These are phyloP conservation scores for Octomys mimax DNA, from an alignment of 2,797 vertebrate species.

Conservation along the genomic window DNA sequence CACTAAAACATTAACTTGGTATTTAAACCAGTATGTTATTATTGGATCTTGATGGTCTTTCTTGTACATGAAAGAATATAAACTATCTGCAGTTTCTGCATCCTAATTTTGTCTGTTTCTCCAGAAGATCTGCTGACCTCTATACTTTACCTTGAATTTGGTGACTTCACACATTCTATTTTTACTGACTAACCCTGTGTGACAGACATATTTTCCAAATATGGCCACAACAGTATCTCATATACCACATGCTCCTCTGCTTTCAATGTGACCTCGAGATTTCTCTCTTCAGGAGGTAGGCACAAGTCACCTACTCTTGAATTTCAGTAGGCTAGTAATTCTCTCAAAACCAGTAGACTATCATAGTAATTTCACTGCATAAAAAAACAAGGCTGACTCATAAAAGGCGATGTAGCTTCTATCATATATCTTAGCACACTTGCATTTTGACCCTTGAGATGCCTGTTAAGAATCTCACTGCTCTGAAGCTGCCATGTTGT, in stretches of 20 bases:
- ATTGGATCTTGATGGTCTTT: slow-evolving; percentile 60
- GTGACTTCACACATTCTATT: slow-evolving; percentile 71
- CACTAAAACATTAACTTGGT: slow-evolving; percentile 15
- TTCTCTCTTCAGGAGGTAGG: background rate
- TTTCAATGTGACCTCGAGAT: slow-evolving; percentile 51
- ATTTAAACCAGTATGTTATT: slow-evolving; percentile 4
- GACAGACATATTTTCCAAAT: slow-evolving; percentile 64
- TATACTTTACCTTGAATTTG: slow-evolving; percentile 62
- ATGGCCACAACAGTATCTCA: slow-evolving; percentile 27
- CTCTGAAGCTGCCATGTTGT: background rate
- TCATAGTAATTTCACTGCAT: slow-evolving; percentile 30
- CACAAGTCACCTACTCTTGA: slow-evolving; percentile 3
- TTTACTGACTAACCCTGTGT: slow-evolving; percentile 60
- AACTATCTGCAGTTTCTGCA: slow-evolving; percentile 58
- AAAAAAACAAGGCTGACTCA: background rate
- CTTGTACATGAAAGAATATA: slow-evolving; percentile 27
- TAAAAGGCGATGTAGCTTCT: slow-evolving; percentile 5
- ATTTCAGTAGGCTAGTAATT: background rate
- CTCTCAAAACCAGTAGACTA: slow-evolving; percentile 18
- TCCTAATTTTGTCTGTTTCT: slow-evolving; percentile 55
- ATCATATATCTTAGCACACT: background rate
- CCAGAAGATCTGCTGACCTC: slow-evolving; percentile 17
- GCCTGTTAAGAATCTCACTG: background rate
- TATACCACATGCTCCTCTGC: background rate
- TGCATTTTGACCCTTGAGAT: background rate